These are phyloP conservation scores for Regulus satrapa DNA, from an alignment of 2,113 vertebrate genomes.

Conservation along the genomic window DNA sequence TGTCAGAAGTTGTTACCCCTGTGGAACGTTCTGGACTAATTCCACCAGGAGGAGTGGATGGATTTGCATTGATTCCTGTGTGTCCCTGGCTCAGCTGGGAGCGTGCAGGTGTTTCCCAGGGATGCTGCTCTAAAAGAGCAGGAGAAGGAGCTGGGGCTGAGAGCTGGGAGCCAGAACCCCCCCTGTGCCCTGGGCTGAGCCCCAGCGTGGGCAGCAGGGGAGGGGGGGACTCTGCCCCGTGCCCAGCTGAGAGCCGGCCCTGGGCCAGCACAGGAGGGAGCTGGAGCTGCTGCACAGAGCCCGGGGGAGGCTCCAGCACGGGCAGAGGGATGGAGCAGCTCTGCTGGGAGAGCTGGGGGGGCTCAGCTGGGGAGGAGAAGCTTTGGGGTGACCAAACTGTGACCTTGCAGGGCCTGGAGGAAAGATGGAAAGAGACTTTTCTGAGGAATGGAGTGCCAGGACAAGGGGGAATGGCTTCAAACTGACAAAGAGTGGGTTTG, in stretches of 20 bases:
- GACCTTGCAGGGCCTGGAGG: background rate
- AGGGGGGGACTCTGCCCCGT: background rate
- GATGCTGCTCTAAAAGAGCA: background rate
- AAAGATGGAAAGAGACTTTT: background rate
- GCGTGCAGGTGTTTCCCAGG: rapidly evolving
- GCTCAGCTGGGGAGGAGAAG: background rate
- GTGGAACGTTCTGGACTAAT: background rate
- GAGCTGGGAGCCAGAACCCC: background rate
- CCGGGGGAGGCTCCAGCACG: too few species aligned
- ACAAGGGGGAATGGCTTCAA: background rate
- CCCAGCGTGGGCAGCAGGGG: background rate
- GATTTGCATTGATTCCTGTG: background rate
- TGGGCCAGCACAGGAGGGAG: background rate
- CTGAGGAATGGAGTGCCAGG: background rate
- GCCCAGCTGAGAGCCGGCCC: background rate
- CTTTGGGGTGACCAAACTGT: too few species aligned
- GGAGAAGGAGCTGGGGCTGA: background rate
- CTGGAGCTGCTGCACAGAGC: background rate
- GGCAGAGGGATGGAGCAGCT: too few species aligned
- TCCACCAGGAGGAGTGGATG: background rate
- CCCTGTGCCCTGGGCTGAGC: background rate
- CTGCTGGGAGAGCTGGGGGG: background rate
- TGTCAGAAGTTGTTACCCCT: background rate
- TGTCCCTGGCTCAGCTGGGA: rapidly evolving
- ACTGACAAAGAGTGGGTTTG: rapidly evolving